These are phyloP conservation scores for Erannis defoliaria DNA, from an alignment of 2,888 invertebrate genomes.

Conservation along the genomic window DNA sequence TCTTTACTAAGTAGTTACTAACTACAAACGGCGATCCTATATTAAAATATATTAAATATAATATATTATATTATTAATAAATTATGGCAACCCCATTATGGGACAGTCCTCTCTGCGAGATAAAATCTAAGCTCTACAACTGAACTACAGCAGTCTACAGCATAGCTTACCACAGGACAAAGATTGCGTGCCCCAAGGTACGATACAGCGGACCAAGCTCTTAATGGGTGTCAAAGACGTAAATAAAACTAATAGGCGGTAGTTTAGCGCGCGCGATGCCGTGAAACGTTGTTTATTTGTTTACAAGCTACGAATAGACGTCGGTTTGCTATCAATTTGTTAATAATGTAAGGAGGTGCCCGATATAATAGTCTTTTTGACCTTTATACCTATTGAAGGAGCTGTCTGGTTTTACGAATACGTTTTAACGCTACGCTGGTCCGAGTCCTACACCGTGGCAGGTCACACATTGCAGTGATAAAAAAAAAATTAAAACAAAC, in stretches of 20 bases:
- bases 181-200: constrained; percentile 29
- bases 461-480: not conserved
- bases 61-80: too few relatives aligned
- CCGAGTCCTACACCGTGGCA: too few relatives aligned
- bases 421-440: too few relatives aligned
- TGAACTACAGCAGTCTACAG: not conserved
- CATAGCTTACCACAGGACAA: constrained; percentile 5
- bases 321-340: constrained; percentile 15
- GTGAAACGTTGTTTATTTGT: constrained; percentile 38
- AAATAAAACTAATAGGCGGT: constrained; percentile 40
- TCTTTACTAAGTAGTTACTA: too few relatives aligned
- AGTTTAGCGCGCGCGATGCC: constrained; percentile 33
- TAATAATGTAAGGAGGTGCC: constrained; percentile 8
- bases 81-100: too few relatives aligned
- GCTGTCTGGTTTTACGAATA: not conserved
- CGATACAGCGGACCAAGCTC: constrained; percentile 23
- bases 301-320: constrained; percentile 28
- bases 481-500: too few relatives aligned
- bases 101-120: not conserved
- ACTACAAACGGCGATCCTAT: too few relatives aligned
- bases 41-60: too few relatives aligned
- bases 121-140: not conserved
- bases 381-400: not conserved
- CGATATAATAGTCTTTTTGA: constrained; percentile 8
- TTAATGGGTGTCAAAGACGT: constrained; percentile 39